Evolutionary conservation across 2,797 vertebrate genomes (phyloP), one percentile per base, ranked within the genome.

Genomic region (Hydrolagus colliei): DNA sequence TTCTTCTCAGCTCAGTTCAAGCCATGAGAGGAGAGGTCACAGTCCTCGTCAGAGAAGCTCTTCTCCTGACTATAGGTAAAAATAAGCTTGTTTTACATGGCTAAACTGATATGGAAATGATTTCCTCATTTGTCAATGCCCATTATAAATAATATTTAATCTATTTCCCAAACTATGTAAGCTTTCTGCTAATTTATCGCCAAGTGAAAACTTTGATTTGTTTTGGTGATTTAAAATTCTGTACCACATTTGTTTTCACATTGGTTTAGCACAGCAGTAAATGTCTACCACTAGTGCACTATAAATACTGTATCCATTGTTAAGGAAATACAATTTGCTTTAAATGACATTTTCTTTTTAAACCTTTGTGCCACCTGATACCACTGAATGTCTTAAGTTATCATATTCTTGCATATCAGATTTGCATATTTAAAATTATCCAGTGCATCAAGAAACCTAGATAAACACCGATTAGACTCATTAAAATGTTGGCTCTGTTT

Each of bases 51-150:
- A 88, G 20, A 91, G 87, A 86, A 92, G 89, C 79, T 90, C 91
- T 52, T 94, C 94, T 88, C 92, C 94, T 86, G 94, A 95, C 87
- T 92, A 94, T 87, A 93, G 94, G 94, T 95, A 93, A 80, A 85
- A 79, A 9, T 71, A 85, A 84, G 41, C 32, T 14, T 10, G 86
- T 62, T 16, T 67, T 82, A 3, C 8, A 4, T 16, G 8, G 11
- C 1, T 67, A 0, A 35, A 67, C 14, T 9, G 18, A 63, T 32
- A 52, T 13, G 52, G 35, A 52, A 52, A 52, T 6, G 2, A 52
- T 52, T 52, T 52, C 41, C 41, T 3, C 6, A 6, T 52, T 52
- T 52, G 41, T 52, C 41, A 52, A 52, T 52, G 41, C 41, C 2
- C 6, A 52, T 52, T 52, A 52, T 52, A 52, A 52, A 52, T 52